phyloP scores from a whole-genome alignment of 2,797 vertebrate species.

The Hypotaenidia okinawae region DNA sequence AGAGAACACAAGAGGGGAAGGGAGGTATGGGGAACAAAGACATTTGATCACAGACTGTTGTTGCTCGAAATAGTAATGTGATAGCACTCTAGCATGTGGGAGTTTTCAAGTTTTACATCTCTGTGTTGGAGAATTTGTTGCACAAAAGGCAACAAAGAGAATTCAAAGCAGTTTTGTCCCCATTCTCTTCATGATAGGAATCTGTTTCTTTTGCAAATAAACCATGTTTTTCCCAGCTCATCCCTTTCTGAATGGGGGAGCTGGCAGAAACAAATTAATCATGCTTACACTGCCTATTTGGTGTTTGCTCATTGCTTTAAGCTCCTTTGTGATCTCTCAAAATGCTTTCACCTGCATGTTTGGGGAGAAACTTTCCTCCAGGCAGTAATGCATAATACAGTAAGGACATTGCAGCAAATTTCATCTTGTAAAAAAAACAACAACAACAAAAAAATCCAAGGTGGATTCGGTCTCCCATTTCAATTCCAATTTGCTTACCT shows the following conservation, averaged over 20 bases:
- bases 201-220: slow-evolving; percentile 34
- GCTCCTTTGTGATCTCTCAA: slow-evolving; percentile 30
- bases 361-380: slow-evolving; percentile 32
- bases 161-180: not conserved
- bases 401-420: slow-evolving; percentile 40
- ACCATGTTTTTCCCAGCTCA: not conserved
- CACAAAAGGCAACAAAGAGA: not conserved
- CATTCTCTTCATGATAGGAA: not conserved
- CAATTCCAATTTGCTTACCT: slow-evolving; percentile 49
- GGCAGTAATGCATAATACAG: slow-evolving; percentile 39
- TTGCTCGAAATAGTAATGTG: not conserved
- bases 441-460: not conserved
- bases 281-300: not conserved
- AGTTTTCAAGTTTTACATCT: not conserved
- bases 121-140: not conserved
- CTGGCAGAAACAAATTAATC: slow-evolving; percentile 30
- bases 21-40: not conserved
- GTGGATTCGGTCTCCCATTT: slow-evolving; percentile 25
- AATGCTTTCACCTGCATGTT: slow-evolving; percentile 44
- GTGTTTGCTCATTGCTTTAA: slow-evolving; percentile 43
- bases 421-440: not conserved
- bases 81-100: accelerated
- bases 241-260: slow-evolving; percentile 6
- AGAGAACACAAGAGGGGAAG: not conserved
- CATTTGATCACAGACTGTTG: not conserved